phyloP scores from a whole-genome alignment of 2,797 vertebrate species.

The Acipenser oxyrinchus region DNA sequence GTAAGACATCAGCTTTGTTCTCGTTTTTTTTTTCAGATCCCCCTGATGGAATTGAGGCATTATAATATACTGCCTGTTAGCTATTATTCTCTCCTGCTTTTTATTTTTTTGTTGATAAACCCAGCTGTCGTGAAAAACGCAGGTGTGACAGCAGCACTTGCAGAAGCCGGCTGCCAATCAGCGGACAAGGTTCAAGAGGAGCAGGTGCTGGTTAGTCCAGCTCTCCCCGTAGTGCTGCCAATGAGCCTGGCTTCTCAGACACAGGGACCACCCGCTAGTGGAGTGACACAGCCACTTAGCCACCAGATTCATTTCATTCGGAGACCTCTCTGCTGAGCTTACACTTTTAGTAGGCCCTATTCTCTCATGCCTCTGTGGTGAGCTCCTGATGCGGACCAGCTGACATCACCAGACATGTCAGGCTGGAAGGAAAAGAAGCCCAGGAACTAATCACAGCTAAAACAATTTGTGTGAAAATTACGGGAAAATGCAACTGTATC shows the following conservation, averaged over 20 bases:
- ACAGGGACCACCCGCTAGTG: neutral
- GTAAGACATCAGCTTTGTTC: no score
- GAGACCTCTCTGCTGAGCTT: neutral
- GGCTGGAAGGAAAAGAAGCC: no score
- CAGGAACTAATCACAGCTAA: no score
- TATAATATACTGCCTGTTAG: no score
- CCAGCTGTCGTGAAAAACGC: conserved; percentile 1
- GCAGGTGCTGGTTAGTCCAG: conserved; percentile 10
- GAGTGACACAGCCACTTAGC: neutral
- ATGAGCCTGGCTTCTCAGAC: neutral
- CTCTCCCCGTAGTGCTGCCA: no score
- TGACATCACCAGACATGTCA: neutral
- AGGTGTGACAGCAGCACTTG: conserved; percentile 11
- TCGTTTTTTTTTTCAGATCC: no score
- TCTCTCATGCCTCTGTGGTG: neutral
- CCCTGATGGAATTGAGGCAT: no score
- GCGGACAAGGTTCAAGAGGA: conserved; percentile 3
- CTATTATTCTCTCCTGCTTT: no score
- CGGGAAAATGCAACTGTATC: no score
- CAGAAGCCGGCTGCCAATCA: conserved; percentile 3
- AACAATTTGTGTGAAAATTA: no score
- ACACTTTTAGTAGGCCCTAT: neutral
- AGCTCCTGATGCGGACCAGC: neutral
- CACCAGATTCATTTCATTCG: neutral
- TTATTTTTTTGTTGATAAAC: no score